A percentile compares a stretch with the other conserved stretches of the same genome.
Conservation (phyloP, 1,140 invertebrate species). For the Colletes latitarsis region DNA sequence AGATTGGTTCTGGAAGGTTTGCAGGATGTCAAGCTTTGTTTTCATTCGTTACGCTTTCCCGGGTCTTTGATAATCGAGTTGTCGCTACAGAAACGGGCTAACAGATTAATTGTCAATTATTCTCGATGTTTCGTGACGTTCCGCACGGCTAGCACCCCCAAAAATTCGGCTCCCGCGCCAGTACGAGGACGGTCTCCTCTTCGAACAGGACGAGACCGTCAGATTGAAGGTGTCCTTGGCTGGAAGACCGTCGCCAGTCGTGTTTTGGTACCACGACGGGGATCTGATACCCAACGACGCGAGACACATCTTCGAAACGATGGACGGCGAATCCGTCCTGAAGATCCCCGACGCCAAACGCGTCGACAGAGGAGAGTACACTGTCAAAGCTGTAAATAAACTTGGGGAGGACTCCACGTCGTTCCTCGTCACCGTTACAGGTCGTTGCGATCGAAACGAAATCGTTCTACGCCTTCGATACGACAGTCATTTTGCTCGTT, state of each 20-base stretch:
- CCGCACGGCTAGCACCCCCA: constrained; percentile 84
- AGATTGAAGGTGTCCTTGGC: constrained; percentile 94
- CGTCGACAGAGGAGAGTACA: constrained; percentile 93
- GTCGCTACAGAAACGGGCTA: no score
- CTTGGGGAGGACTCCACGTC: constrained; percentile 90
- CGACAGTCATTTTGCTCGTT: constrained; percentile 11
- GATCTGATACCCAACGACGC: constrained; percentile 84
- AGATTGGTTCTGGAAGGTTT: constrained; percentile 87
- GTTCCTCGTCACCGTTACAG: constrained; percentile 93
- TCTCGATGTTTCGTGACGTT: background rate
- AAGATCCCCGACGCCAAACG: constrained; percentile 88
- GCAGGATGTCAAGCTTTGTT: background rate
- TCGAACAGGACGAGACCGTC: constrained; percentile 93
- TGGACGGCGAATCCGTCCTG: constrained; percentile 87
- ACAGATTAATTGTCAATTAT: background rate
- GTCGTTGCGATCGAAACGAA: constrained; percentile 73
- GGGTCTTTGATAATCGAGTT: background rate
- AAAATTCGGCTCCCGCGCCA: constrained; percentile 89
- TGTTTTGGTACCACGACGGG: constrained; percentile 94
- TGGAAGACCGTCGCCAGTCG: constrained; percentile 90
- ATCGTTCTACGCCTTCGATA: no score
- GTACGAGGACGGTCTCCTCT: constrained; percentile 93
- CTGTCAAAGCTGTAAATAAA: constrained; percentile 89
- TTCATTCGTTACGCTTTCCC: background rate
- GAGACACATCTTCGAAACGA: constrained; percentile 86